Conservation (phyloP, 1,140 invertebrate species). For the Trichogramma pretiosum region DNA sequence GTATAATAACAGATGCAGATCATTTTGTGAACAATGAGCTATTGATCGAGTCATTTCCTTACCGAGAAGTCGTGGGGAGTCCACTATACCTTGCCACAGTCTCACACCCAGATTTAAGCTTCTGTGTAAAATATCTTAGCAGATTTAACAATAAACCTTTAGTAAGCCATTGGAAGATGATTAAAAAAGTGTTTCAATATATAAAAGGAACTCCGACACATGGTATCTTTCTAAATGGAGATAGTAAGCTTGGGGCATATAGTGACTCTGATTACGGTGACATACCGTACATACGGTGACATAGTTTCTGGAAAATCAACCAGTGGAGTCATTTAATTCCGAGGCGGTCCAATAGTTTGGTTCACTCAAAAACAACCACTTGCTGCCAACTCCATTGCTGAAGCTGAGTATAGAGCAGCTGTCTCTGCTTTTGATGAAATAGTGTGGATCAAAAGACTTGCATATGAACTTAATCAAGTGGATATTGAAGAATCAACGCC, state of each 20-base stretch:
- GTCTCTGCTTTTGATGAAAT: slow-evolving; percentile 20
- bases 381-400: slow-evolving; percentile 21
- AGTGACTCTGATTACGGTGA: slow-evolving; percentile 11
- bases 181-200: slow-evolving; percentile 33
- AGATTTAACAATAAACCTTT: slow-evolving; percentile 26
- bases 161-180: slow-evolving; percentile 27
- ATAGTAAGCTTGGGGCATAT: background rate
- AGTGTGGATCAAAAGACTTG: slow-evolving; percentile 8
- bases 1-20: background rate
- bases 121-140: slow-evolving; percentile 23
- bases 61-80: background rate
- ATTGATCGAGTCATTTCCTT: background rate
- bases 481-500: background rate
- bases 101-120: background rate
- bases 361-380: slow-evolving; percentile 17
- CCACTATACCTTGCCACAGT: background rate
- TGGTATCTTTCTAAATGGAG: slow-evolving; percentile 1
- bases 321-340: slow-evolving; percentile 14
- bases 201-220: slow-evolving; percentile 28
- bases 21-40: slow-evolving; percentile 2
- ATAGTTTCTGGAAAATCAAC: slow-evolving; percentile 7
- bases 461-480: slow-evolving; percentile 10
- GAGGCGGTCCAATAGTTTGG: slow-evolving; percentile 19
- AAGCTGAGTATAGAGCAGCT: slow-evolving; percentile 24
- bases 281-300: too few species aligned